phyloP scores from a whole-genome alignment of 1,140 invertebrate genomes.

The Drosophila pachea region DNA sequence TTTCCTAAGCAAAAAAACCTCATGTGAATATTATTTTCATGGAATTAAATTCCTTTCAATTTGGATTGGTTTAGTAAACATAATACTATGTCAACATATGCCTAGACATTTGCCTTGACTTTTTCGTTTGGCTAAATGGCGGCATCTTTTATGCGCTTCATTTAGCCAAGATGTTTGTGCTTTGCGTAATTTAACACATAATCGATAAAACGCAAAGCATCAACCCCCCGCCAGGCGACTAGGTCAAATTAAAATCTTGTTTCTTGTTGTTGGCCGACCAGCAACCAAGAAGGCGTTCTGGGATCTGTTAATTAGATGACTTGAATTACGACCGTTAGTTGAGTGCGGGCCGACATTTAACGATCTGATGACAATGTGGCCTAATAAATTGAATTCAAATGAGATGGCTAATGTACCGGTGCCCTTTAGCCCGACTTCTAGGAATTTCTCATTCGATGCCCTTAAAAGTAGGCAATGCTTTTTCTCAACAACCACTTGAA shows the following conservation, averaged over 20 bases:
- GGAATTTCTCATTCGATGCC: background rate
- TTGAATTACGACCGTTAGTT: constrained; percentile 43
- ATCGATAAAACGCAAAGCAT: constrained; percentile 49
- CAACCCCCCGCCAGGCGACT: constrained; percentile 1
- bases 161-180: constrained; percentile 37
- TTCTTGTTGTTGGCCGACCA: constrained; percentile 22
- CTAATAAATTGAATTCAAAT: constrained; percentile 25
- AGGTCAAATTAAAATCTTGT: constrained; percentile 51
- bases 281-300: constrained; percentile 3
- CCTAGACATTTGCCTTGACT: constrained; percentile 2
- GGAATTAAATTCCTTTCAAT: background rate
- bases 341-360: constrained; percentile 27
- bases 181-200: constrained; percentile 72
- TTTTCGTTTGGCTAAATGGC: background rate
- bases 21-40: background rate
- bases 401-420: constrained; percentile 7
- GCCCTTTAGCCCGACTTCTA: background rate
- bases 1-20: background rate
- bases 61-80: constrained; percentile 6
- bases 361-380: constrained; percentile 4
- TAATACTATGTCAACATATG: background rate
- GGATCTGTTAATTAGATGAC: constrained; percentile 62
- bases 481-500: background rate
- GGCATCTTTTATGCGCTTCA: constrained; percentile 18
- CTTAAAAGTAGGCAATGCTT: constrained; percentile 28